These are phyloP conservation scores for Dipodomys ordii DNA, from an alignment of 2,113 vertebrate genomes.

Conservation along the genomic window DNA sequence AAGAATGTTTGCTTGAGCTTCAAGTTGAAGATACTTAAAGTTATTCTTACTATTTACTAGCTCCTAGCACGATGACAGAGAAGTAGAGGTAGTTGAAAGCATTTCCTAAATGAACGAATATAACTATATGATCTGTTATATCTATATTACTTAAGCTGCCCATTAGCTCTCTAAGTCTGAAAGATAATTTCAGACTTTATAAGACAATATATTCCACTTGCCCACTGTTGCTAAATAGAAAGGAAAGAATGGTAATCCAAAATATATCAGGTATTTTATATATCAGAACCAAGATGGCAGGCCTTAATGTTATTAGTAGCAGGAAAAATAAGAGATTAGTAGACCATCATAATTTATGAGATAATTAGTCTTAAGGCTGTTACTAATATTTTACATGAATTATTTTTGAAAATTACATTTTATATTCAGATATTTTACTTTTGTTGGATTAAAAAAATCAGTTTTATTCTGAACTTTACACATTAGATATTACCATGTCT, in stretches of 20 bases:
- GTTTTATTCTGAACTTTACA: neutral
- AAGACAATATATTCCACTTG: no score
- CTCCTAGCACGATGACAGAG: neutral
- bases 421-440: constrained; percentile 13
- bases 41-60: constrained; percentile 8
- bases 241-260: neutral
- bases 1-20: constrained; percentile 14
- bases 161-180: neutral
- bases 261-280: neutral
- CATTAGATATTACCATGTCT: neutral
- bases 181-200: constrained; percentile 5
- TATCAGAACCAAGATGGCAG: neutral
- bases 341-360: constrained; percentile 7
- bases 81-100: neutral
- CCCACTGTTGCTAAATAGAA: no score
- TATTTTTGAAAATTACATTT: constrained; percentile 39
- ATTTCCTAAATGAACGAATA: constrained; percentile 31
- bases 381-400: constrained; percentile 58
- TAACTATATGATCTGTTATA: neutral
- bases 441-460: neutral
- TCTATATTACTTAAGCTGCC: neutral
- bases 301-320: neutral
- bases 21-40: neutral
- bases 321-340: constrained; percentile 40
- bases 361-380: neutral